Evolutionary conservation across 2,113 vertebrate genomes (phyloP), one percentile per base, ranked within the genome.

Genomic region (Emydocephalus ijimae): DNA sequence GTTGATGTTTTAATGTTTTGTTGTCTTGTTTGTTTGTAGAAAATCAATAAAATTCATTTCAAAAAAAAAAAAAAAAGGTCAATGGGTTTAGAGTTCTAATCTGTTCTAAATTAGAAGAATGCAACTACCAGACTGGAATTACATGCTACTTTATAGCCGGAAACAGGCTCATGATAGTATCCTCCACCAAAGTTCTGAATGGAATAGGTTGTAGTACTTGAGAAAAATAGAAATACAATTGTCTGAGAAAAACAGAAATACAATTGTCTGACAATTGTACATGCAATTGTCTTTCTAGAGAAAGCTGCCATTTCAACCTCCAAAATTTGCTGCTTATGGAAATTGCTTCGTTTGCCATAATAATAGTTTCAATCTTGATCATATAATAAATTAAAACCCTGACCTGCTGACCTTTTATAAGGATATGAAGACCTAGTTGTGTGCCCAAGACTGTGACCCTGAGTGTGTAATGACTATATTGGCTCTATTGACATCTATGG

Each of bases 91-190:
- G 93, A 92, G 81, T 26, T 59, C 57, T 92, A 85, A 93, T 87
- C 89, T 96, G 92, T 89, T 92, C 89, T 92, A 87, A 86, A 96
- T 91, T 94, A 69, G 93, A 94, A 69, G 52, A 14, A 93, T 94
- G 85, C 87, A 94, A 88, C 92, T 86, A 94, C 39, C 48, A 48
- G 5, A 52, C 93, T 48, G 94, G 95, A 95, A 93, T 95, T 95
- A 90, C 92, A 95, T 64, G 20, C 87, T 94, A 85, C 94, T 95
- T 96, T 93, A 92, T 90, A 92, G 92, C 96, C 93, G 96, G 95
- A 95, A 97, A 96, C 93, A 81, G 43, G 92, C 93, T 64, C 48
- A 15, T 6, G 69, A 39, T 39, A 74, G 69, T 20, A 74, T 39
- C 2, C 1, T 39, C n/a, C 69, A 81, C 69, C n/a, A 74, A 39